phyloP scores from a whole-genome alignment of 2,797 vertebrate genomes.

The Lithobates pipiens region DNA sequence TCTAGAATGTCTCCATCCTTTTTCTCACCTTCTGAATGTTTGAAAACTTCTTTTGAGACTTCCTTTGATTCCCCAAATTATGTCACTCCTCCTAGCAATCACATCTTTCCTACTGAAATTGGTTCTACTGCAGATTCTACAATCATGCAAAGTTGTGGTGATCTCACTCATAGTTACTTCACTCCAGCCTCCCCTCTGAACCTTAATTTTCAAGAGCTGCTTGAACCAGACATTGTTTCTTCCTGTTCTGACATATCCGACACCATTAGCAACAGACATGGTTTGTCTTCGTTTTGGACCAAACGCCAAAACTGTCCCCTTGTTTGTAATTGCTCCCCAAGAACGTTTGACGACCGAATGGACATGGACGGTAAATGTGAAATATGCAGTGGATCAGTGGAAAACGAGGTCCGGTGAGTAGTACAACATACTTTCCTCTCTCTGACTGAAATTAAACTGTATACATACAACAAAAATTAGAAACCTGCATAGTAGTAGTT shows the following conservation, averaged over 20 bases:
- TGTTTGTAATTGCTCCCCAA: neutral
- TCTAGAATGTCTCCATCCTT: neutral
- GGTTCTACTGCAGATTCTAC: neutral
- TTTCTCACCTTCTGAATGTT: neutral
- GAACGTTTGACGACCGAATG: neutral
- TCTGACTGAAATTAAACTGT: neutral
- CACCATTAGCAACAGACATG: neutral
- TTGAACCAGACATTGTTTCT: neutral
- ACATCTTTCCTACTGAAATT: neutral
- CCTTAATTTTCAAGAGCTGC: neutral
- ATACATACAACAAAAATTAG: neutral
- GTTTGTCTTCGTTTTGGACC: neutral
- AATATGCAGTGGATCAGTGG: slow-evolving; percentile 32
- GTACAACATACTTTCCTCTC: neutral
- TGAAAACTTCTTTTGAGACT: neutral
- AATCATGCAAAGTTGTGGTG: neutral
- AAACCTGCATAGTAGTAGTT: neutral
- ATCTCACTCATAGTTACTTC: too few relatives aligned
- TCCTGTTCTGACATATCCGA: neutral
- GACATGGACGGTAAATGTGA: slow-evolving; percentile 13
- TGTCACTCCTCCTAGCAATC: neutral
- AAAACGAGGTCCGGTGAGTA: slow-evolving; percentile 43
- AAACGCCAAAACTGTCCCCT: neutral
- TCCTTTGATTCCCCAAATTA: neutral
- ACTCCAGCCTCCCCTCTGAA: neutral